Evolutionary conservation across 2,888 invertebrate species (phyloP).

Genomic region (Sminthurides aquaticus): DNA sequence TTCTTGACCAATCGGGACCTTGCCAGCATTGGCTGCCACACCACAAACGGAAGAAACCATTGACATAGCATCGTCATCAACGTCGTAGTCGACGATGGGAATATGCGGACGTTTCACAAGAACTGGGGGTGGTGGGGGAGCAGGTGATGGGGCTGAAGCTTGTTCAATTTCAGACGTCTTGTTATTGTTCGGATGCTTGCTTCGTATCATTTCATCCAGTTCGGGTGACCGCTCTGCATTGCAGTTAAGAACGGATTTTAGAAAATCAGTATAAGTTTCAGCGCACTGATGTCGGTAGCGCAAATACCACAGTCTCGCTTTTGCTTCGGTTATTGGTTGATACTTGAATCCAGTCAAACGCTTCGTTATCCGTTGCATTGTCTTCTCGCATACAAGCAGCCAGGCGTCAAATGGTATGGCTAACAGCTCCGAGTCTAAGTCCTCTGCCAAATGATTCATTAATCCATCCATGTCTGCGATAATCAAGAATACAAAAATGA

Average conservation of each 20-base stretch:
- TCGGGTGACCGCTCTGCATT: background rate
- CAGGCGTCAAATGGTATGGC: constrained; percentile 4
- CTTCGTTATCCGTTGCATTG: background rate
- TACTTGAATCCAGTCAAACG: background rate
- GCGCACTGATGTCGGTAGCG: background rate
- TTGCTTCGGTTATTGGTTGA: background rate
- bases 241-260: constrained; percentile 1
- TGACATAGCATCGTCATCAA: background rate
- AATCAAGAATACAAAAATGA: no score
- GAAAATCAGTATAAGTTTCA: background rate
- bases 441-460: background rate
- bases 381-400: constrained; percentile 1
- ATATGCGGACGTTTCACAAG: no score
- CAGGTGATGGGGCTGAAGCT: background rate
- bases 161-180: background rate
- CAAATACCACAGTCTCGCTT: constrained; percentile 5
- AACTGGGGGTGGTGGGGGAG: background rate
- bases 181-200: background rate
- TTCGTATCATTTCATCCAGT: background rate
- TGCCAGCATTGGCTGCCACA: background rate
- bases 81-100: background rate
- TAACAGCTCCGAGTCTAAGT: background rate
- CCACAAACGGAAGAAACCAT: background rate
- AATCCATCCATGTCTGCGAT: background rate
- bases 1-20: no score